Base-by-base conservation (phyloP, 2,888 invertebrate species). In the Alsophila aescularia region DNA sequence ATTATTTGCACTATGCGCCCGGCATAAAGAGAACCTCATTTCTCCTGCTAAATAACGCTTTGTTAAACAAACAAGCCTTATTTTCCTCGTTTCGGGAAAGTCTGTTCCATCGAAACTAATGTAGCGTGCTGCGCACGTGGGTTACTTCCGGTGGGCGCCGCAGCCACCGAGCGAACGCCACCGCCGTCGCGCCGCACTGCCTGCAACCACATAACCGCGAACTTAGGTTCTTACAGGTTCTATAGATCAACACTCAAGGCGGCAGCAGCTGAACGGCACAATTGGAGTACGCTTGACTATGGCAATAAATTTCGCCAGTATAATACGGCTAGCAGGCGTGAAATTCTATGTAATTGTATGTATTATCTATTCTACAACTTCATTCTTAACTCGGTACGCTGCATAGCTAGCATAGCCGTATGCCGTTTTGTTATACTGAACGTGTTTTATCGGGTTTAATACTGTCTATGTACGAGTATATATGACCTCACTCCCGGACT, bases 91-190 rank as follows among this genome's bases (percentile, higher is more conserved):
- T 70, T 67, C 59, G 50, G 63, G 69, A 69, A 72, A 65, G 51
- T 68, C 47, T 66, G 52, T 57, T 60, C 50, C 64, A 62, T 67
- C 56, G 64, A 50, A 66, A 62, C 62, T 71, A 77, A 77, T 73
- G 72, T 75, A 68, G 66, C 72, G 68, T 70, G 58, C 24, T 42
- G 64, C 52, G 60, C 67, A 73, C 72, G 69, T 64, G 66, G 72
- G 58, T 62, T 64, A 60, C 57, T 63, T 67, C 62, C 62, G 65
- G 57, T 42, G 48, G 52, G 52, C 40, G 42, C 57, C 58, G 57
- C 60, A 58, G 60, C 52, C 58, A 12, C 29, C 34, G 16, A 24
- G 7, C 24, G 24, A n/a, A 29, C 24, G 47, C 21, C 41, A 52
- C 43, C 51, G 61, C 54, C 51, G 61, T 53, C 51, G 55, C 61